Base-by-base conservation (phyloP, 2,888 invertebrate species). In the Fissipunctia ypsillon region DNA sequence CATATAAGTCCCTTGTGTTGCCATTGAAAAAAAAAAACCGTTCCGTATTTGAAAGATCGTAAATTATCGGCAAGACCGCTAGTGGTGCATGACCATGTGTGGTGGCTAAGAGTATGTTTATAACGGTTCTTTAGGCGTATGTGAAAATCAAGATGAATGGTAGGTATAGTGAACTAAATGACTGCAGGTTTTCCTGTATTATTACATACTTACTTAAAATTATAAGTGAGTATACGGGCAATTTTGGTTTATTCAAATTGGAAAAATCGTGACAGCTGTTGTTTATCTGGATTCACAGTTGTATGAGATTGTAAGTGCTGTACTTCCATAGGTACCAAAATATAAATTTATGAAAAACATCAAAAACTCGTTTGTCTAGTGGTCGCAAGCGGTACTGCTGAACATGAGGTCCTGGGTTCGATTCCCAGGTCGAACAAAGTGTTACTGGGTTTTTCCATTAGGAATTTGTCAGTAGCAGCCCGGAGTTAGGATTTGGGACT, bases 1-100 rank as follows among this genome's bases (percentile, higher is more conserved):
- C 88, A 88, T 88, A 88, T 87, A 88, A 73, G 83, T 78, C 89
- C 85, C 90, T 93, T 93, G 92, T 91, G 85, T 69, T 66, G 78
- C 82, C 86, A 90, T 90, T 86, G 89, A 90, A 92, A 48, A 92
- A 89, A 65, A 92, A 45, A 75, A 92, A 88, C 87, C 88, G 82
- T 88, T 80, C 82, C 80, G 38, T 84, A 83, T 89, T 88, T 86
- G 84, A 87, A 90, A 87, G 80, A 80, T 69, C 82, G 68, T 78
- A 84, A 84, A 83, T 80, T 83, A 86, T 61, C 80, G 79, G 81
- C 69, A 75, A 83, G 78, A 84, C 83, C 80, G 59, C 80, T 79
- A 78, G 85, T 82, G 80, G 69, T 81, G n/a, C n/a, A n/a, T n/a
- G 78, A 71, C 75, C 78, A 70, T 68, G 84, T 81, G 66, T 64